These are phyloP conservation scores for Callospermophilus lateralis DNA, from an alignment of 2,113 vertebrate species.

Conservation along the genomic window DNA sequence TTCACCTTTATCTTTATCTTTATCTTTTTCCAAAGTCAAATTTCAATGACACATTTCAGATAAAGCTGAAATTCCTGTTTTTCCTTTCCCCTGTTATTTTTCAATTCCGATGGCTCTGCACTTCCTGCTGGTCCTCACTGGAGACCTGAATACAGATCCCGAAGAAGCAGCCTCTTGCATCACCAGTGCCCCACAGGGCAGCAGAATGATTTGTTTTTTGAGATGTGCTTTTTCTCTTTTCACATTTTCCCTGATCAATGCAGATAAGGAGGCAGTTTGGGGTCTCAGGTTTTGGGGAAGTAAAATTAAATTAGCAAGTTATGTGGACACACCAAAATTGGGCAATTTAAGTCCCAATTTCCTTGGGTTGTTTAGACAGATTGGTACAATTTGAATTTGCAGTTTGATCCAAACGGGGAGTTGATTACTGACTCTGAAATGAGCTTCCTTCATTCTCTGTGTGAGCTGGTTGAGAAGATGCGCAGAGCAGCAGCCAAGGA, in stretches of 20 bases:
- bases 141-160: neutral
- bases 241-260: constrained; percentile 27
- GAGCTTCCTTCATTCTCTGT: constrained; percentile 66
- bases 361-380: constrained; percentile 78
- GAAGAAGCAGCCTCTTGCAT: neutral
- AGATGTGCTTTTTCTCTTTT: constrained; percentile 33
- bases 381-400: constrained; percentile 75
- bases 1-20: neutral
- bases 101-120: neutral
- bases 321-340: constrained; percentile 76
- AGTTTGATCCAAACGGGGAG: constrained; percentile 80
- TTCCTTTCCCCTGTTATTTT: neutral
- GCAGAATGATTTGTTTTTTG: constrained; percentile 29
- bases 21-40: neutral
- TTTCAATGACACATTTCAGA: neutral
- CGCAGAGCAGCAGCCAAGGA: neutral
- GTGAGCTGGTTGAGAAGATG: constrained; percentile 59
- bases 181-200: neutral
- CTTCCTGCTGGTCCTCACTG: neutral
- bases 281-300: constrained; percentile 66
- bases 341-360: constrained; percentile 74
- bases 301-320: constrained; percentile 78
- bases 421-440: constrained; percentile 71
- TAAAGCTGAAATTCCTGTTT: neutral
- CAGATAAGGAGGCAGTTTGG: neutral